Percentiles rank a stretch among this genome's conserved stretches.
Evolutionary conservation across 2,113 vertebrate genomes (phyloP).

Genomic region (Etheostoma cragini): DNA sequence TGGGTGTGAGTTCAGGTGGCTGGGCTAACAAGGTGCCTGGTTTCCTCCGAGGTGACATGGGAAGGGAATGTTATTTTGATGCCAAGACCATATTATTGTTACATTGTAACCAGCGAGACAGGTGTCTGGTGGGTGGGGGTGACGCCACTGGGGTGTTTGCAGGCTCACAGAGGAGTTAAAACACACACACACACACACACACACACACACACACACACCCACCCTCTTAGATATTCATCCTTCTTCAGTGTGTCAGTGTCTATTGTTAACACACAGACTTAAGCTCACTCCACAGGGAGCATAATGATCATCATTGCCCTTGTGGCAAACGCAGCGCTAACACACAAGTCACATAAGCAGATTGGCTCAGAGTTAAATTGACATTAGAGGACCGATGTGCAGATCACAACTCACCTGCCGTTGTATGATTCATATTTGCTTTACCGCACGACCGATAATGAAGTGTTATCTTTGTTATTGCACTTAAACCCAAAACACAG

Average conservation of each 20-base stretch:
- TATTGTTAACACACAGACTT: conserved; percentile 48
- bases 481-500: conserved; percentile 24
- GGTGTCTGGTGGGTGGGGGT: conserved; percentile 70
- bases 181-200: conserved; percentile 18
- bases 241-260: conserved; percentile 2
- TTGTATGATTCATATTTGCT: conserved; percentile 25
- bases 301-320: conserved; percentile 55
- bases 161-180: conserved; percentile 67
- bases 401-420: conserved; percentile 19
- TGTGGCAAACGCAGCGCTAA: conserved; percentile 46
- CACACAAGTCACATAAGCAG: conserved; percentile 53
- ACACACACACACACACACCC: conserved; percentile 36
- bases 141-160: conserved; percentile 68
- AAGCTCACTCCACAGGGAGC: conserved; percentile 58
- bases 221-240: conserved; percentile 45
- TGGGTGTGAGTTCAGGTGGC: conserved; percentile 79
- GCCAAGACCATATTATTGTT: conserved; percentile 76
- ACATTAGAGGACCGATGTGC: conserved; percentile 58
- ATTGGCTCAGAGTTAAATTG: conserved; percentile 39
- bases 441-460: background rate
- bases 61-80: conserved; percentile 71
- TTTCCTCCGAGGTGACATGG: conserved; percentile 68
- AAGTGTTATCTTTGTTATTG: conserved; percentile 15
- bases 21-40: conserved; percentile 74
- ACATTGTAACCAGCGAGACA: conserved; percentile 78